Base-by-base conservation (phyloP, 2,113 vertebrate genomes). In the Neofelis nebulosa region DNA sequence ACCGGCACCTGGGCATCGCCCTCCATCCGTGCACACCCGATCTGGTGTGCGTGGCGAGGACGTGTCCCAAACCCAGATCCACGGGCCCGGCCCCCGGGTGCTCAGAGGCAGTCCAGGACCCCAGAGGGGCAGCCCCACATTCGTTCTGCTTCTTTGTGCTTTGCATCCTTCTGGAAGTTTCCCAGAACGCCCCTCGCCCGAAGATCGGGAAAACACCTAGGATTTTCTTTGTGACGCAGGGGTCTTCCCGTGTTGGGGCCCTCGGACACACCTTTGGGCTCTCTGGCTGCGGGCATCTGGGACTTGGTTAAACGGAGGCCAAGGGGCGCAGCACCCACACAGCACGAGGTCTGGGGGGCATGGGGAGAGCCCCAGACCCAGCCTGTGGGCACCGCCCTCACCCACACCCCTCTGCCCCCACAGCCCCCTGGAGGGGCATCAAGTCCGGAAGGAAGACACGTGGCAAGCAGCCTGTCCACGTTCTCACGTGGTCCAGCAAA, bases 11-110 rank as follows among this genome's bases (percentile, higher is more conserved):
- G 10, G 85, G 33, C 38, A 13, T 0, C 0, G 2, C 25, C 55
- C 14, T 0, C 0, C 0, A 61, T 19, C 15, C 3, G 6, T 16
- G 12, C 0, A 14, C 21, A 0, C 29, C 15, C 2, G 50, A 41
- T 10, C 69, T 18, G 61, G 52, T 2, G 14, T 23, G 50, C 38
- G 16, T 2, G 0, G 36, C 0, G 2, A 6, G 63, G 16, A 21
- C 3, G 11, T 38, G 3, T 27, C 31, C 52, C 23, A 19, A 63
- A 33, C 13, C n/a, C 14, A 25, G 33, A 41, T 38, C 68, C 36
- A 33, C 57, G 10, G 38, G 21, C 14, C n/a, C 2, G 12, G 2
- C 57, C 1, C 29, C 16, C 3, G 2, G 21, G 16, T 4, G 33
- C 61, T 68, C 57, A 27, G 65, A 16, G 25, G 10, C 61, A 7